These are phyloP conservation scores for Uloborus diversus DNA, from an alignment of 1,140 invertebrate species.

Conservation along the genomic window DNA sequence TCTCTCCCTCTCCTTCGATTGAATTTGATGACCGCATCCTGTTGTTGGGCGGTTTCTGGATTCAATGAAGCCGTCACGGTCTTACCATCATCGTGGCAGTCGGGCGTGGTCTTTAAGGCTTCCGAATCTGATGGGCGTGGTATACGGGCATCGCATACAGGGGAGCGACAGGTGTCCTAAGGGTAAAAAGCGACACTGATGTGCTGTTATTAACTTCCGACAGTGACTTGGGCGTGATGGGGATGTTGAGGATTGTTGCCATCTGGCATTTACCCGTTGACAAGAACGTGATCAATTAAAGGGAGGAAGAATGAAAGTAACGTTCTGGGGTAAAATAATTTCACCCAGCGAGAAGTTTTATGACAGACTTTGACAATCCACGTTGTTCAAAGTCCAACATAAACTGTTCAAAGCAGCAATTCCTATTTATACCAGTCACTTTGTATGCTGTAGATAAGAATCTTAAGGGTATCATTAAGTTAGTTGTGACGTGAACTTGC, in stretches of 20 bases:
- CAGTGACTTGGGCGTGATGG: too few relatives aligned
- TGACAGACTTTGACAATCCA: too few relatives aligned
- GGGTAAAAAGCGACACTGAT: not conserved
- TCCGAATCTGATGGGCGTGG: constrained; percentile 10
- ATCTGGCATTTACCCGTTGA: not conserved
- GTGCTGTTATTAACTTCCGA: not conserved
- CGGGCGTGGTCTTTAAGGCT: not conserved
- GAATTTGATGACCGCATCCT: constrained; percentile 1
- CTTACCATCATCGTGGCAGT: not conserved
- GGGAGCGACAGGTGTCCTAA: constrained; percentile 11
- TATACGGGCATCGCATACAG: not conserved
- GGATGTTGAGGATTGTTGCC: not conserved
- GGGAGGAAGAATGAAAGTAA: too few relatives aligned
- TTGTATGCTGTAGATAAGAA: too few relatives aligned
- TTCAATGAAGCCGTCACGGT: constrained; percentile 47
- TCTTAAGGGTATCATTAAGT: too few relatives aligned
- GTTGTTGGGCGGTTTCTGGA: constrained; percentile 17
- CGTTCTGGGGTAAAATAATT: too few relatives aligned
- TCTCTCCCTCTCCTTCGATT: not conserved
- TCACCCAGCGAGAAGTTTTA: too few relatives aligned
- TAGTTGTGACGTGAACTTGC: too few relatives aligned
- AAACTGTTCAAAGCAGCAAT: too few relatives aligned
- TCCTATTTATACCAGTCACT: too few relatives aligned
- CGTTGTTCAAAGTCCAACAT: too few relatives aligned
- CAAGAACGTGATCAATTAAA: not conserved